These are phyloP conservation scores for Pollenia angustigena DNA, from an alignment of 2,888 invertebrate genomes.

Conservation along the genomic window DNA sequence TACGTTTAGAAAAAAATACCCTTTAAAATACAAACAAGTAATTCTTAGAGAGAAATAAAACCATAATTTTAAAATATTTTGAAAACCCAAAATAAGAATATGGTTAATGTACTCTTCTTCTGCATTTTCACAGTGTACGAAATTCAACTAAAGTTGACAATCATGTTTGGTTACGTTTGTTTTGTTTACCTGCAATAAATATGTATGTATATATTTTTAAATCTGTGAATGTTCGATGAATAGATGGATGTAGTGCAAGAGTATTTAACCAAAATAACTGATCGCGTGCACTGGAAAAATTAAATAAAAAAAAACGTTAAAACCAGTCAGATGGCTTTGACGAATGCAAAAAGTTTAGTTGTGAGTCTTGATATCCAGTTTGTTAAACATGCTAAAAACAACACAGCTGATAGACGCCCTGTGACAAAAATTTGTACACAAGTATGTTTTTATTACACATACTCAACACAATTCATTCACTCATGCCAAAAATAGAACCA, in stretches of 20 bases:
- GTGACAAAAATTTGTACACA: conserved; percentile 64
- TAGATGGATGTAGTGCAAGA: conserved; percentile 38
- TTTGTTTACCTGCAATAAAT: conserved; percentile 8
- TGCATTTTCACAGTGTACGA: conserved; percentile 31
- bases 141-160: conserved; percentile 62
- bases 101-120: neutral
- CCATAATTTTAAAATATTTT: no score
- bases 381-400: conserved; percentile 57
- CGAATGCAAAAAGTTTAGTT: conserved; percentile 10
- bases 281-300: conserved; percentile 63
- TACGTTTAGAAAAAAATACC: no score
- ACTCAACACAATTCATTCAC: conserved; percentile 48
- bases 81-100: no score
- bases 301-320: conserved; percentile 23
- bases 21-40: no score
- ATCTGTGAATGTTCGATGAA: conserved; percentile 42
- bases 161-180: conserved; percentile 55
- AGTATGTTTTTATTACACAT: conserved; percentile 33
- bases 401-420: conserved; percentile 69
- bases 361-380: conserved; percentile 60
- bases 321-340: conserved; percentile 64
- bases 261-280: conserved; percentile 55
- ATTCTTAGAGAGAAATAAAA: no score
- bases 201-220: conserved; percentile 14
- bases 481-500: neutral